Base-by-base conservation (phyloP, 2,888 invertebrate species). In the Noctua comes region DNA sequence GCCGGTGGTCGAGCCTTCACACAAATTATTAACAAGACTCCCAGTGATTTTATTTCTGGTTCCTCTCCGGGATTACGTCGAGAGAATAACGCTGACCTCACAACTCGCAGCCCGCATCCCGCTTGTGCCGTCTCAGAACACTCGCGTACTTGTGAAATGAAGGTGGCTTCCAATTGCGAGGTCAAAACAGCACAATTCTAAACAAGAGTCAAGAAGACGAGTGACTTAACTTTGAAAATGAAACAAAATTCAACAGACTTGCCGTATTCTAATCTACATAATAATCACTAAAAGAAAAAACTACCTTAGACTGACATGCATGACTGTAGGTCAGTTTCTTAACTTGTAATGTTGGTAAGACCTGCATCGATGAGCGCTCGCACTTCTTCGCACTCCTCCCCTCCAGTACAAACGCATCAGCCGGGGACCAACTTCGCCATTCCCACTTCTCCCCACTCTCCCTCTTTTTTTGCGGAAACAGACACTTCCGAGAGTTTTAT, bases 1-100 rank as follows among this genome's bases (percentile, higher is more conserved):
- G 46, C 62, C 62, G 40, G 43, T 7, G 13, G 62, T 10, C 73
- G 27, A 27, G 10, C 54, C 51, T 65, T 18, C n/a, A 57, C 78
- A 83, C 78, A 43, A 76, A 64, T 76, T 85, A 87, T 84, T 84
- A 79, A 78, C 81, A 71, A 64, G 69, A 46, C 64, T 70, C n/a
- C 40, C 62, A n/a, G 48, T 43, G 51, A 77, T 77, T 83, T 75
- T 80, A 77, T 86, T 64, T 76, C 57, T 79, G 40, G 31, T 80
- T 68, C 72, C 59, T 74, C 65, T 70, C 40, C 40, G 62, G 64
- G 64, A 85, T 84, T 68, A 84, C 51, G 70, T 65, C 31, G 59
- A 57, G 1, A n/a, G 71, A 43, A 68, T 84, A 43, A 71, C 70
- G 57, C 24, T n/a, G 27, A 54, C 18, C 68, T 18, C 43, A 48